Percentiles rank a stretch among this genome's conserved stretches.
These are phyloP conservation scores for Psittacula echo DNA, from an alignment of 2,797 vertebrate genomes.

Conservation along the genomic window DNA sequence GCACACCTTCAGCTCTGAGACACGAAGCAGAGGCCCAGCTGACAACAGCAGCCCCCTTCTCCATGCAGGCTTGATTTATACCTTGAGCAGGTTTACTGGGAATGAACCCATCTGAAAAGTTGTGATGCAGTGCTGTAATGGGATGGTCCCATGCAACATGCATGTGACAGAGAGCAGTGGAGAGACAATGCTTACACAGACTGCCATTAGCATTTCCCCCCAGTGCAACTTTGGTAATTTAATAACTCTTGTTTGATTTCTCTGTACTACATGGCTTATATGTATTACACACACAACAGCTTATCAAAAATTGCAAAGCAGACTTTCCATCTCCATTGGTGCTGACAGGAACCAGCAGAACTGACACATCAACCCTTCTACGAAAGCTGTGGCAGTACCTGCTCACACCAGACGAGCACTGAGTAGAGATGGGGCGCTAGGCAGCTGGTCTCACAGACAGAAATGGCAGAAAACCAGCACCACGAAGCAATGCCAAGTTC, in stretches of 20 bases:
- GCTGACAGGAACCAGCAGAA: not conserved
- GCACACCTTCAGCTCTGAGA: no score
- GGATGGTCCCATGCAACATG: not conserved
- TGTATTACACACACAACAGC: not conserved
- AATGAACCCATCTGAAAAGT: not conserved
- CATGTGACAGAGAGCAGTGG: rapidly evolving
- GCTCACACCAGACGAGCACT: no score
- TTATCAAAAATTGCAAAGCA: not conserved
- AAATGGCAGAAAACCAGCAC: not conserved
- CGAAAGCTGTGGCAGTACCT: not conserved
- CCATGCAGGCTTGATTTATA: not conserved
- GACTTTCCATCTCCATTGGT: not conserved
- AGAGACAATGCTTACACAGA: not conserved
- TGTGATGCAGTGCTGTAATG: not conserved
- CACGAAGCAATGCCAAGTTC: not conserved
- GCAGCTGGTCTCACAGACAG: not conserved
- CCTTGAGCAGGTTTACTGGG: not conserved
- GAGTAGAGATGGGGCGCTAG: not conserved
- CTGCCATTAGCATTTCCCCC: not conserved
- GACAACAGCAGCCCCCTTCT: not conserved
- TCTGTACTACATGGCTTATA: not conserved
- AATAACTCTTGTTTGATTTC: not conserved
- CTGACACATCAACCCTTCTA: not conserved
- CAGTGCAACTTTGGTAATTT: not conserved
- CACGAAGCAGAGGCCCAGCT: not conserved